Evolutionary conservation across 1,140 invertebrate species (phyloP).

Genomic region (Pteromalus puparum): DNA sequence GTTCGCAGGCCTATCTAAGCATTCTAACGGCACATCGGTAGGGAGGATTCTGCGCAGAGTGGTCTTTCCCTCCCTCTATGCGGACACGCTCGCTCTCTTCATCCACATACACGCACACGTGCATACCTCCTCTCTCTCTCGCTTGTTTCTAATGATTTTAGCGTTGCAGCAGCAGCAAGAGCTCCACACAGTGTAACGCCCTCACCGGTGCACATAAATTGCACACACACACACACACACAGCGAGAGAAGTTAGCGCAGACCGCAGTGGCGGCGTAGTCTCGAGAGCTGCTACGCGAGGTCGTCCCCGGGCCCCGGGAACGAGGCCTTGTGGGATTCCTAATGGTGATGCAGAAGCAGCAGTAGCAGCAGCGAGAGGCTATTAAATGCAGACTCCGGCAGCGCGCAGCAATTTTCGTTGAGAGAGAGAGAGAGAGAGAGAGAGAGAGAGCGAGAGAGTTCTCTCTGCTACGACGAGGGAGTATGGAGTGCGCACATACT

Average conservation of each 20-base stretch:
- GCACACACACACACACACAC: slow-evolving; percentile 28
- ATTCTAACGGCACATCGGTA: slow-evolving; percentile 65
- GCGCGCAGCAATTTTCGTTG: slow-evolving; percentile 16
- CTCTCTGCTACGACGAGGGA: background rate
- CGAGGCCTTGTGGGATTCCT: slow-evolving; percentile 71
- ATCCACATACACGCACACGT: background rate
- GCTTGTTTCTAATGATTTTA: slow-evolving; percentile 74
- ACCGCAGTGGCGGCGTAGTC: background rate
- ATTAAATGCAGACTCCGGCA: slow-evolving; percentile 66
- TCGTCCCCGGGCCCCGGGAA: slow-evolving; percentile 54
- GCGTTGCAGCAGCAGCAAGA: slow-evolving; percentile 42
- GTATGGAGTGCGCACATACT: background rate
- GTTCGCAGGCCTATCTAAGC: slow-evolving; percentile 65
- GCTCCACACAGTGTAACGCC: slow-evolving; percentile 39
- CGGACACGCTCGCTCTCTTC: background rate
- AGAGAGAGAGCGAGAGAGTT: background rate
- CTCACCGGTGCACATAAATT: background rate
- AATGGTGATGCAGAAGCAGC: slow-evolving; percentile 61
- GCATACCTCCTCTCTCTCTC: slow-evolving; percentile 37
- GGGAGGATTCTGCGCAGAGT: slow-evolving; percentile 59
- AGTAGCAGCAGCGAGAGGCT: slow-evolving; percentile 62
- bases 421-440: background rate
- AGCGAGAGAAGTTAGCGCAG: slow-evolving; percentile 40
- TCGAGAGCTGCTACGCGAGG: slow-evolving; percentile 39
- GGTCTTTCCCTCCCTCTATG: slow-evolving; percentile 5